Evolutionary conservation across 2,888 invertebrate species (phyloP).

Genomic region (Mythimna albipuncta): DNA sequence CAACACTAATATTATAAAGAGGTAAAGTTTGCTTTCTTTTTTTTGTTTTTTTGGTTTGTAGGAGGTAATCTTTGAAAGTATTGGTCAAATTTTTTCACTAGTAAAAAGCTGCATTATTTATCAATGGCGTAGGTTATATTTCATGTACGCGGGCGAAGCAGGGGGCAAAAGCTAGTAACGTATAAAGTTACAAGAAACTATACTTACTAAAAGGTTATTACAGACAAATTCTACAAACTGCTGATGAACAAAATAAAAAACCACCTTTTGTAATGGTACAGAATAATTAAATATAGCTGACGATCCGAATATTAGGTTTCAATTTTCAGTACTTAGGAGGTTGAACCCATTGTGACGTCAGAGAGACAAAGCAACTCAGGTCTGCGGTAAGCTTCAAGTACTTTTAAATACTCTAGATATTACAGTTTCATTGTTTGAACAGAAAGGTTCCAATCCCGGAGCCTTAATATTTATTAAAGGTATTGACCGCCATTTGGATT

Average conservation of each 20-base stretch:
- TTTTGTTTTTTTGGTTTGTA: too few relatives aligned
- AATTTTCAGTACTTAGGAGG: conserved; percentile 13
- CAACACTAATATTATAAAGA: too few relatives aligned
- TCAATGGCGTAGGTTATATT: too few relatives aligned
- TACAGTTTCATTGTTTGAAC: conserved; percentile 66
- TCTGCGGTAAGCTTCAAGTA: conserved; percentile 47
- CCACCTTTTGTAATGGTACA: neutral
- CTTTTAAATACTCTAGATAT: conserved; percentile 64
- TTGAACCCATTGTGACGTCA: conserved; percentile 21
- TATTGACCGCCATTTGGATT: conserved; percentile 68
- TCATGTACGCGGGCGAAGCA: too few relatives aligned
- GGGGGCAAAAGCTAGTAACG: too few relatives aligned
- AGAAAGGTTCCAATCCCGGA: conserved; percentile 65
- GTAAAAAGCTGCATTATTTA: too few relatives aligned
- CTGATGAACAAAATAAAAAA: neutral
- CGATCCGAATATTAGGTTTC: conserved; percentile 7
- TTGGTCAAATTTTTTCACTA: too few relatives aligned
- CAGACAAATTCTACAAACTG: neutral
- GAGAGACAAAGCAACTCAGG: conserved; percentile 36
- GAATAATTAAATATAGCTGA: conserved; percentile 2
- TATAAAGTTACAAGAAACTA: neutral
- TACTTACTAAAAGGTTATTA: neutral
- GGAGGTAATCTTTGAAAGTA: too few relatives aligned
- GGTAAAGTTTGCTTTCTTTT: too few relatives aligned
- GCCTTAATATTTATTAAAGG: conserved; percentile 71